These are phyloP conservation scores for Lasius platythorax DNA, from an alignment of 2,888 invertebrate genomes.

Conservation along the genomic window DNA sequence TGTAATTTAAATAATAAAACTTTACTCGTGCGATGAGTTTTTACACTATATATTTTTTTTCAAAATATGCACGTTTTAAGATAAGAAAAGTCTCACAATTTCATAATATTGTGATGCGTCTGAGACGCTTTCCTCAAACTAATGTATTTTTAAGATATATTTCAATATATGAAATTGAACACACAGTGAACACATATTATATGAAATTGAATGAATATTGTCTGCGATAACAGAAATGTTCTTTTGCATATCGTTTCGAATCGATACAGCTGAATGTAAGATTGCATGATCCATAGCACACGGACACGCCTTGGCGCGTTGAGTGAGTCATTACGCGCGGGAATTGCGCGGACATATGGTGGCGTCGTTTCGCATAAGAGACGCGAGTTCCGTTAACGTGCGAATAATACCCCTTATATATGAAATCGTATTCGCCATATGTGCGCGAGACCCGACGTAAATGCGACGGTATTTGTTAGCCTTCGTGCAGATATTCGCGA, in stretches of 20 bases:
- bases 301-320: slow-evolving; percentile 23
- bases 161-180: background rate
- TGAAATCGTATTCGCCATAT: background rate
- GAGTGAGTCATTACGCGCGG: slow-evolving; percentile 37
- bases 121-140: background rate
- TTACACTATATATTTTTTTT: background rate
- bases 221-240: background rate
- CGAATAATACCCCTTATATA: background rate
- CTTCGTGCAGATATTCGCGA: background rate
- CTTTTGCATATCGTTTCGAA: background rate
- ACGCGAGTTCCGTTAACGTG: background rate
- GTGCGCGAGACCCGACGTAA: background rate
- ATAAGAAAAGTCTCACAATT: background rate
- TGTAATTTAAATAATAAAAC: background rate
- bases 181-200: background rate
- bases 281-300: slow-evolving; percentile 15
- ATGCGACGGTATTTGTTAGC: background rate
- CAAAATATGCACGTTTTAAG: background rate
- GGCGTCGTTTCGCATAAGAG: slow-evolving; percentile 15
- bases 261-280: slow-evolving; percentile 25
- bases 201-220: background rate
- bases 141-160: background rate
- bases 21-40: background rate
- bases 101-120: background rate
- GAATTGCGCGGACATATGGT: slow-evolving; percentile 23